Conservation (phyloP, 2,113 vertebrate species). For the Archocentrus centrarchus region DNA sequence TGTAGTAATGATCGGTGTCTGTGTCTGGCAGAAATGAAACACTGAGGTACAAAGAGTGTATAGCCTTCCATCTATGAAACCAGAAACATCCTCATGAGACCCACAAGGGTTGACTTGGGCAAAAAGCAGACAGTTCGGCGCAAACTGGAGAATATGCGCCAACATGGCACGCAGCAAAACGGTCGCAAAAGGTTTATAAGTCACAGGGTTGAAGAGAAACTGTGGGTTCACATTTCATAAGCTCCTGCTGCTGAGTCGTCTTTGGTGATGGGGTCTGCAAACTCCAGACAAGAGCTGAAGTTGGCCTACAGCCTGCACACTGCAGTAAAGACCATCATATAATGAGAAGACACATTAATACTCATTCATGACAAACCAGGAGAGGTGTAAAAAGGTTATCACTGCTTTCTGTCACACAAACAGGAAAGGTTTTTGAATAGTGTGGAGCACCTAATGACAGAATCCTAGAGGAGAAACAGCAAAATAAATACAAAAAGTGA, state of each 20-base stretch:
- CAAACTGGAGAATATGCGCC: constrained; percentile 53
- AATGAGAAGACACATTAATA: not conserved
- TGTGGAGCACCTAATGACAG: not conserved
- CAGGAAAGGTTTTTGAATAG: not conserved
- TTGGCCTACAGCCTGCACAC: not conserved
- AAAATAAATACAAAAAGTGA: constrained; percentile 30
- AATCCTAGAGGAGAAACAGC: not conserved
- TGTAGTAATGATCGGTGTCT: constrained; percentile 82
- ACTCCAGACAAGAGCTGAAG: not conserved
- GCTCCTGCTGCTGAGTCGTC: constrained; percentile 30
- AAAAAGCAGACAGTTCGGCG: constrained; percentile 70
- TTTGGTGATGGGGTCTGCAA: constrained; percentile 5
- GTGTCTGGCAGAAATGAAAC: constrained; percentile 79
- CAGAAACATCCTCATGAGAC: constrained; percentile 74
- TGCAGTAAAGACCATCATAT: not conserved
- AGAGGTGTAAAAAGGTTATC: not conserved
- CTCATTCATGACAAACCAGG: not conserved
- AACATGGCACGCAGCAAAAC: constrained; percentile 54
- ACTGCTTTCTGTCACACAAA: not conserved
- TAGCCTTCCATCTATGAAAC: constrained; percentile 73
- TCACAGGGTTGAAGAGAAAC: constrained; percentile 50
- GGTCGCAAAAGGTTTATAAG: constrained; percentile 47
- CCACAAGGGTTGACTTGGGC: constrained; percentile 66
- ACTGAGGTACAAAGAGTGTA: constrained; percentile 69
- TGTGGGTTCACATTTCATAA: constrained; percentile 54